Evolutionary conservation across 2,113 vertebrate genomes (phyloP).

Genomic region (Pontoporia blainvillei): DNA sequence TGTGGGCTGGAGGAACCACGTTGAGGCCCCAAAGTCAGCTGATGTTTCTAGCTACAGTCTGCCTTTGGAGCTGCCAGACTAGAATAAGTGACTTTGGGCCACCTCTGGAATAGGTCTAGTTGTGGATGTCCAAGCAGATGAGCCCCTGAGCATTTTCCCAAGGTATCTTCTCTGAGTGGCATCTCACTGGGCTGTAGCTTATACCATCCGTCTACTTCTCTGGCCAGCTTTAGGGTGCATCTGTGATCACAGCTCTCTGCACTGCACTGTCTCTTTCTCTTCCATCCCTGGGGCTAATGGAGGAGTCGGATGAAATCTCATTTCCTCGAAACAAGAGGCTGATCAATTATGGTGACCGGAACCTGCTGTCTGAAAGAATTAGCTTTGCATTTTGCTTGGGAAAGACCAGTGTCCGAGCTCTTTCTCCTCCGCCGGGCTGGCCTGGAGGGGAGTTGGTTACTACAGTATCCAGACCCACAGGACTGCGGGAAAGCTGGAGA

Average conservation of each 20-base stretch:
- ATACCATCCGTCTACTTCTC: background rate
- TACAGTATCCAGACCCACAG: fast-evolving
- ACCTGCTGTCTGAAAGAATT: slow-evolving; percentile 12
- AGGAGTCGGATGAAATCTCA: background rate
- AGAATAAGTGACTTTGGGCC: background rate
- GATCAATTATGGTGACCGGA: background rate
- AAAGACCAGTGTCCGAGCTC: slow-evolving; percentile 20
- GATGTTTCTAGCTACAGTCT: background rate
- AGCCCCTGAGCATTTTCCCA: background rate
- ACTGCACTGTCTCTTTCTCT: background rate
- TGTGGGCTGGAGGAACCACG: background rate
- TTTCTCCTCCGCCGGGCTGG: background rate
- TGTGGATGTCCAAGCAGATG: background rate
- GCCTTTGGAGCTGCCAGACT: background rate
- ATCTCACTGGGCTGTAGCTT: background rate
- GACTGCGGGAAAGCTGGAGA: background rate
- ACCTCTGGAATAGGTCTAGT: background rate
- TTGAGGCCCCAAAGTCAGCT: background rate
- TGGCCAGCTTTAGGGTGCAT: background rate
- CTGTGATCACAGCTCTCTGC: background rate
- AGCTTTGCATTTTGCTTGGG: slow-evolving; percentile 51
- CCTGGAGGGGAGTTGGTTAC: background rate
- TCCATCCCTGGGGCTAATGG: background rate
- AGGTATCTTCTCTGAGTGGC: background rate
- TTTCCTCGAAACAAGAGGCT: slow-evolving; percentile 4